Evolutionary conservation across 2,888 invertebrate genomes (phyloP).

Genomic region (Protodeltote pygarga): DNA sequence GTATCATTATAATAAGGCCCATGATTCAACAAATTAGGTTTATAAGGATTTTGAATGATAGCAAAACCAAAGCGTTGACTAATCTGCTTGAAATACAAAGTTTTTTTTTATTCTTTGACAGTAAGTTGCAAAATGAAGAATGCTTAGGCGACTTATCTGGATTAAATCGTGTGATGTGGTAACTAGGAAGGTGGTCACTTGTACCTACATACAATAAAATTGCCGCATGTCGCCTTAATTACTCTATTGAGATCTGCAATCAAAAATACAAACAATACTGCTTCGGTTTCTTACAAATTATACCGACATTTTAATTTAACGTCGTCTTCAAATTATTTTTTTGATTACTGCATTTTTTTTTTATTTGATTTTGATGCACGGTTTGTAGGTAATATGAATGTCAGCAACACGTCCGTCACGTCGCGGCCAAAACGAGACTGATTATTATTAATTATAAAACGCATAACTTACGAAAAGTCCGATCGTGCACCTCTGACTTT

Average conservation of each 20-base stretch:
- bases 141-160: slow-evolving; percentile 75
- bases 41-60: not conserved
- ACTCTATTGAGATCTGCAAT: slow-evolving; percentile 56
- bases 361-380: too few relatives aligned
- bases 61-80: not conserved
- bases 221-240: slow-evolving; percentile 67
- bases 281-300: slow-evolving; percentile 17
- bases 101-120: slow-evolving; percentile 62
- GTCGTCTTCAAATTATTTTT: too few relatives aligned
- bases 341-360: too few relatives aligned
- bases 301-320: not conserved
- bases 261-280: slow-evolving; percentile 34
- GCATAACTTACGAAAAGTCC: too few relatives aligned
- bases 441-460: too few relatives aligned
- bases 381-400: too few relatives aligned
- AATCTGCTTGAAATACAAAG: not conserved
- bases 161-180: slow-evolving; percentile 77
- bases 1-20: too few relatives aligned
- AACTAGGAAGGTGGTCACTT: slow-evolving; percentile 73
- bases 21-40: too few relatives aligned
- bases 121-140: slow-evolving; percentile 77
- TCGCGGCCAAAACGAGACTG: too few relatives aligned
- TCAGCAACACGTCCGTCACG: too few relatives aligned
- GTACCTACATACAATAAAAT: slow-evolving; percentile 81
- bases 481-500: too few relatives aligned